phyloP scores from a whole-genome alignment of 2,888 invertebrate genomes.

The Drepana falcataria region DNA sequence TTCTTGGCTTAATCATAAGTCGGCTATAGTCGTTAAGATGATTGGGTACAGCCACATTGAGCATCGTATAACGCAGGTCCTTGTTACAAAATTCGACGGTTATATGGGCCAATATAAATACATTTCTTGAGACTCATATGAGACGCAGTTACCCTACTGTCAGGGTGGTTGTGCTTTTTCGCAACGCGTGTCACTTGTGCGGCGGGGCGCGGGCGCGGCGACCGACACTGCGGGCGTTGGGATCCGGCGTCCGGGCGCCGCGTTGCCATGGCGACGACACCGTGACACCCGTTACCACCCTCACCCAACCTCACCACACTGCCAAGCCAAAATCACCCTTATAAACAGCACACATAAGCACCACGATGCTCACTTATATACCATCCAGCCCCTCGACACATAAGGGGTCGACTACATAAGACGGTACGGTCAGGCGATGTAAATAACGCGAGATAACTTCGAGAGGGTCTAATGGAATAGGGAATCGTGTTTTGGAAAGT shows the following conservation, averaged over 20 bases:
- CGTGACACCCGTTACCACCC: constrained; percentile 59
- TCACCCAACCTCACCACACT: constrained; percentile 23
- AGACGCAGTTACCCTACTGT: constrained; percentile 29
- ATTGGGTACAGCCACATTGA: no score
- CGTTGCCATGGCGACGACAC: constrained; percentile 80
- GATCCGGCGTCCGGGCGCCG: constrained; percentile 81
- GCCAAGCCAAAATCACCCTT: constrained; percentile 47
- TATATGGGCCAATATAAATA: neutral
- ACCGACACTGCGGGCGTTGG: constrained; percentile 80
- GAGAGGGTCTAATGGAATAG: constrained; percentile 77
- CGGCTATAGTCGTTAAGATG: no score
- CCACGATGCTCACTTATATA: constrained; percentile 64
- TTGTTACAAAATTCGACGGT: neutral
- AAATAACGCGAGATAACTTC: constrained; percentile 77
- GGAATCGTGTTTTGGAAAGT: constrained; percentile 75
- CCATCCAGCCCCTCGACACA: constrained; percentile 42
- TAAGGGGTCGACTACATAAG: constrained; percentile 72
- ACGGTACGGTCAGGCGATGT: constrained; percentile 76
- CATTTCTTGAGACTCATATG: neutral
- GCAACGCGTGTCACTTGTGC: constrained; percentile 76
- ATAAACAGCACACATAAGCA: constrained; percentile 41
- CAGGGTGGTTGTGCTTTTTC: constrained; percentile 77
- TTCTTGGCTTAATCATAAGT: no score
- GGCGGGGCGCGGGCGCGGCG: constrained; percentile 72
- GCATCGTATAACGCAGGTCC: no score